Conservation (phyloP, 2,888 invertebrate species). For the Rutpela maculata region DNA sequence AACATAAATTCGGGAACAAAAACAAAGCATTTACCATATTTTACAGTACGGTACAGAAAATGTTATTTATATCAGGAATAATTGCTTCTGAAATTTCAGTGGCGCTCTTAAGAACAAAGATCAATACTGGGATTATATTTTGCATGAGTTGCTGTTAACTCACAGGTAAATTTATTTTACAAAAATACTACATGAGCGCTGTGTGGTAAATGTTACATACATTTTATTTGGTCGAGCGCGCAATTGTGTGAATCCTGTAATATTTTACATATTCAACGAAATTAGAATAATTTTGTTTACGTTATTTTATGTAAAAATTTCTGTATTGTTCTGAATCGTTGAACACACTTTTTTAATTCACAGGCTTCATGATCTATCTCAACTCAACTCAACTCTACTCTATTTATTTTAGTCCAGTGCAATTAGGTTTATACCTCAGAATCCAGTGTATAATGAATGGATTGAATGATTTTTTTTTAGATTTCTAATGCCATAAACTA, state of each 20-base stretch:
- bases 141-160: neutral
- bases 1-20: slow-evolving; percentile 22
- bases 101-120: slow-evolving; percentile 36
- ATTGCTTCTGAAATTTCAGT: slow-evolving; percentile 48
- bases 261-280: no score
- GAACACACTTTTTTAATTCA: no score
- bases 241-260: neutral
- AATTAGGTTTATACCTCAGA: no score
- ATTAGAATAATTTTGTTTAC: no score
- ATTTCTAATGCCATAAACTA: no score
- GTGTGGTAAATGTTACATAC: neutral
- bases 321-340: no score
- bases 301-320: no score
- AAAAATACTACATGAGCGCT: neutral
- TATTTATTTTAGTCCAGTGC: no score
- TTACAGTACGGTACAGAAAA: slow-evolving; percentile 28
- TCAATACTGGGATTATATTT: slow-evolving; percentile 30
- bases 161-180: neutral
- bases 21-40: slow-evolving; percentile 35
- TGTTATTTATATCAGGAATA: slow-evolving; percentile 46
- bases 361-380: no score
- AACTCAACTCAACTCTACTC: no score
- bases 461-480: no score
- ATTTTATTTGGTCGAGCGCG: neutral
- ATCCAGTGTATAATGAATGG: no score